These are phyloP conservation scores for Emmelina monodactyla DNA, from an alignment of 2,888 invertebrate genomes.

Conservation along the genomic window DNA sequence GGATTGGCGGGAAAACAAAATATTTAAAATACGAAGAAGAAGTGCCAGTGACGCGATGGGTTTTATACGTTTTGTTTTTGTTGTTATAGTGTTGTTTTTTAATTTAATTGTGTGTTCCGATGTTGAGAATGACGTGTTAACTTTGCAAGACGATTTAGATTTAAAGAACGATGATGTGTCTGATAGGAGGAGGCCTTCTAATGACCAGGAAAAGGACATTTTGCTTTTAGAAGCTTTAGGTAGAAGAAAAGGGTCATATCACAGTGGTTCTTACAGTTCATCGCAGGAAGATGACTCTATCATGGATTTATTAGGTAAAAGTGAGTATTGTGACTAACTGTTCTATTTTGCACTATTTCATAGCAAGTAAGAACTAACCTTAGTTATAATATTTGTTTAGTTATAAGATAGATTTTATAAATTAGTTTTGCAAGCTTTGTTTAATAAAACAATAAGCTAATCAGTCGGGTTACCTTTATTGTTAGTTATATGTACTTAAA, in stretches of 20 bases:
- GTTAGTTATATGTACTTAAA: too few relatives aligned
- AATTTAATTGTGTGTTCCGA: conserved; percentile 31
- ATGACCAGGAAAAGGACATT: conserved; percentile 79
- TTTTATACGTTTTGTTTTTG: conserved; percentile 18
- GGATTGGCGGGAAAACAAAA: too few relatives aligned
- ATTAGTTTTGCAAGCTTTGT: too few relatives aligned
- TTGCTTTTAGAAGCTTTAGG: conserved; percentile 76
- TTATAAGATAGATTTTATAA: too few relatives aligned
- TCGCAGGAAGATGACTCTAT: conserved; percentile 73
- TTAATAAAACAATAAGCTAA: too few relatives aligned
- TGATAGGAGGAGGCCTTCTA: conserved; percentile 58
- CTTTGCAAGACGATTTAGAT: conserved; percentile 49
- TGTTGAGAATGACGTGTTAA: conserved; percentile 52
- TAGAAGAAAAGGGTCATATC: conserved; percentile 67
- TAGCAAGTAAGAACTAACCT: too few relatives aligned
- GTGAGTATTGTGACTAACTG: too few relatives aligned
- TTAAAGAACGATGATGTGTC: conserved; percentile 34
- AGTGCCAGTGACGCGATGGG: conserved; percentile 14
- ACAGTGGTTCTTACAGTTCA: conserved; percentile 38
- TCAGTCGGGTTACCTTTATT: too few relatives aligned
- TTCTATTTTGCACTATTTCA: too few relatives aligned
- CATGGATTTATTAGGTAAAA: conserved; percentile 85
- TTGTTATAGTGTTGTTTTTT: conserved; percentile 22
- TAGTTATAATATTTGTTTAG: too few relatives aligned
- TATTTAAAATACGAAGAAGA: conserved; percentile 43